phyloP scores from a whole-genome alignment of 2,113 vertebrate species.

The Megaceryle torquata region DNA sequence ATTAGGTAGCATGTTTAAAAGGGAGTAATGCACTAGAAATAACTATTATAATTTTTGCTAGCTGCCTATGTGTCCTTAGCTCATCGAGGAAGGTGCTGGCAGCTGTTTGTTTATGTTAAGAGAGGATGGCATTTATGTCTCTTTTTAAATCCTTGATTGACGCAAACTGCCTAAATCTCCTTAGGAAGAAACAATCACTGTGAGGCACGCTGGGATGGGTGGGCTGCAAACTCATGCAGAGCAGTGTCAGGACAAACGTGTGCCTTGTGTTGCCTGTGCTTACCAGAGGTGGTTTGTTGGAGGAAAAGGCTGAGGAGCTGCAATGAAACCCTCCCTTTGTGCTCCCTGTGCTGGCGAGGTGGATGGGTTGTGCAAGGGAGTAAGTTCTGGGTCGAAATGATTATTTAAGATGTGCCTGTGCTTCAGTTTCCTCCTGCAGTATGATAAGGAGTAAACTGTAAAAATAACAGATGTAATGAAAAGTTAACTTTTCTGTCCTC shows the following conservation, averaged over 20 bases:
- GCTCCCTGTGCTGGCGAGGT: accelerated
- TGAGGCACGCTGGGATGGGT: conserved; percentile 40
- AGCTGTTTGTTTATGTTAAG: conserved; percentile 67
- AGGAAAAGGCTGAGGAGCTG: neutral
- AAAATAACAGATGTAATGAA: neutral
- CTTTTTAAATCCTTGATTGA: conserved; percentile 86
- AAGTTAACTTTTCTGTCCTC: neutral
- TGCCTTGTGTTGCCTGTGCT: neutral
- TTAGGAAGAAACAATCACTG: conserved; percentile 80
- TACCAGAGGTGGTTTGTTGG: accelerated
- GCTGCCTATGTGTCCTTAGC: neutral
- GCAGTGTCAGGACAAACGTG: neutral
- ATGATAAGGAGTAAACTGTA: neutral
- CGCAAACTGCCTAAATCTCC: conserved; percentile 83
- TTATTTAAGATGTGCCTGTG: accelerated
- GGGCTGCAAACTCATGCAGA: neutral
- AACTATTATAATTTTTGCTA: neutral
- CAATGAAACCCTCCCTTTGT: accelerated
- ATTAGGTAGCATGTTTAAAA: neutral
- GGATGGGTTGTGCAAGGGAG: neutral
- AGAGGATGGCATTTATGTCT: conserved; percentile 75
- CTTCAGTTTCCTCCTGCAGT: neutral
- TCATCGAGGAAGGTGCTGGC: conserved; percentile 39
- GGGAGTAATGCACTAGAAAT: neutral
- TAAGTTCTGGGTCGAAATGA: accelerated